These are phyloP conservation scores for Globodera rostochiensis DNA, from an alignment of 1,140 invertebrate species.

Conservation along the genomic window DNA sequence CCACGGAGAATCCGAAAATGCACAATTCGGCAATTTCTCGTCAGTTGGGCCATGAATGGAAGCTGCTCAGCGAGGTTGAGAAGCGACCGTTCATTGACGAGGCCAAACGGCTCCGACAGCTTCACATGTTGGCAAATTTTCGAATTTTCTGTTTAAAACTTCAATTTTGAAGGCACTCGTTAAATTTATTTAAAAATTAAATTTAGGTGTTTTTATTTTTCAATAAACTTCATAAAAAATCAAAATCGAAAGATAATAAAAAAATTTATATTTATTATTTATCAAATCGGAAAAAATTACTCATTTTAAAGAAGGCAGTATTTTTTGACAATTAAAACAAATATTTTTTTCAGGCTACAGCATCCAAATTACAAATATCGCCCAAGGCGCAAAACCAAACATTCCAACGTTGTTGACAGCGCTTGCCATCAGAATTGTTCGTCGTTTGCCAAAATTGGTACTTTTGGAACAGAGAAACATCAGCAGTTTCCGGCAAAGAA, in stretches of 20 bases:
- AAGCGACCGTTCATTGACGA: slow-evolving; percentile 98
- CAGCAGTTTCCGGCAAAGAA: background rate
- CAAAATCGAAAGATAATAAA: too few relatives aligned
- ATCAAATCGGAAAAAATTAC: too few relatives aligned
- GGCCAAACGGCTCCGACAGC: slow-evolving; percentile 81
- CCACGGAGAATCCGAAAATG: slow-evolving; percentile 94
- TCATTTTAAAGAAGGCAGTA: too few relatives aligned
- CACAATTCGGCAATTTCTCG: slow-evolving; percentile 95
- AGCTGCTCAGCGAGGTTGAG: slow-evolving; percentile 87
- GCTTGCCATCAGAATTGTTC: background rate
- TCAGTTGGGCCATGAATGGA: slow-evolving; percentile 91
- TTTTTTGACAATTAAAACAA: background rate
- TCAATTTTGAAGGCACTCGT: background rate
- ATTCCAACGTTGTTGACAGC: background rate
- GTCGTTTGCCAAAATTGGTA: background rate
- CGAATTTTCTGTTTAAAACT: slow-evolving; percentile 6
- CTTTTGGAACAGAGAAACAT: background rate
- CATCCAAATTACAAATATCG: slow-evolving; percentile 33
- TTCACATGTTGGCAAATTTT: slow-evolving; percentile 76
- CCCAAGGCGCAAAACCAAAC: slow-evolving; percentile 17
- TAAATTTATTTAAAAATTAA: too few relatives aligned
- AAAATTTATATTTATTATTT: too few relatives aligned
- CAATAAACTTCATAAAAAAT: too few relatives aligned
- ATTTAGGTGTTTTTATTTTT: too few relatives aligned
- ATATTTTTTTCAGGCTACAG: slow-evolving; percentile 14